A percentile compares a stretch with the other conserved stretches of the same genome.
phyloP scores from a whole-genome alignment of 35 echinoderm and acorn worm species.

The Lytechinus variegatus region DNA sequence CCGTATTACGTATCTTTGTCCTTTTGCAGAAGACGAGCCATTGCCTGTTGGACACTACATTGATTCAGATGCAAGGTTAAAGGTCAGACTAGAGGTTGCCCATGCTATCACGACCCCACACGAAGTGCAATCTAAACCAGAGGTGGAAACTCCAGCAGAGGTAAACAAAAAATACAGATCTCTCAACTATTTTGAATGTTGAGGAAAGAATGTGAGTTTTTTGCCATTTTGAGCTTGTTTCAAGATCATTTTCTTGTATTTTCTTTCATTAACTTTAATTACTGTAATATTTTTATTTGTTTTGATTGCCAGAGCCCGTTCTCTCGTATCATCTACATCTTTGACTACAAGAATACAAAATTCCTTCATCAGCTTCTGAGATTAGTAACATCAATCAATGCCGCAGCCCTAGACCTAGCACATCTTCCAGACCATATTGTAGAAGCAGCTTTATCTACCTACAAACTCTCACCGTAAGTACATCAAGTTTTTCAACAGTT shows the following conservation, averaged over 20 bases:
- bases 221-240: no score
- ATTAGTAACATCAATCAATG: slow-evolving; percentile 87
- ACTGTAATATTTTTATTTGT: neutral
- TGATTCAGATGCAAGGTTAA: slow-evolving; percentile 76
- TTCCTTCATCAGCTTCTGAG: slow-evolving; percentile 83
- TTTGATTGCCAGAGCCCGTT: slow-evolving; percentile 79
- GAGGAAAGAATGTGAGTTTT: no score
- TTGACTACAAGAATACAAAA: slow-evolving; percentile 93
- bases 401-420: slow-evolving; percentile 80
- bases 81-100: slow-evolving; percentile 82
- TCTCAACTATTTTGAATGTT: no score
- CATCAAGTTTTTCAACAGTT: no score
- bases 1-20: neutral
- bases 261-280: no score
- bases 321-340: slow-evolving; percentile 88
- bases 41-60: slow-evolving; percentile 91
- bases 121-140: slow-evolving; percentile 67
- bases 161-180: slow-evolving; percentile 39
- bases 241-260: no score
- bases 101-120: slow-evolving; percentile 79
- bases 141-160: slow-evolving; percentile 72
- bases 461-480: slow-evolving; percentile 93
- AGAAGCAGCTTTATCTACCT: slow-evolving; percentile 93
- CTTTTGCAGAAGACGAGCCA: slow-evolving; percentile 78
- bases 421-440: slow-evolving; percentile 89